Conservation (phyloP, 2,113 vertebrate species). For the Phaetusa simplex region DNA sequence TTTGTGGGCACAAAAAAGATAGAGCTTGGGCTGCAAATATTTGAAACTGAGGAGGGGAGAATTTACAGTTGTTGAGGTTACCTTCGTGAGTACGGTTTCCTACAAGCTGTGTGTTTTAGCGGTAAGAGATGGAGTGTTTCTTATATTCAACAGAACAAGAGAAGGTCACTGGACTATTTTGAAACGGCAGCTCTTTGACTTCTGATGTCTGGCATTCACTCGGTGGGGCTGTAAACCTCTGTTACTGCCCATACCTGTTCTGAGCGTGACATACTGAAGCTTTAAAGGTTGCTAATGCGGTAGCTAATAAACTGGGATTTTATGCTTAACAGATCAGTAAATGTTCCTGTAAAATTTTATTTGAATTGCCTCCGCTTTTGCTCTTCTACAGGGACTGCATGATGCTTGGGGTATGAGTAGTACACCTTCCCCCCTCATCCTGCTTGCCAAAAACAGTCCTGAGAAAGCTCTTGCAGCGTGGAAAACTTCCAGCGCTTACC, state of each 20-base stretch:
- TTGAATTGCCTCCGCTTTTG: not conserved
- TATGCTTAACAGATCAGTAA: not conserved
- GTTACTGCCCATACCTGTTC: not conserved
- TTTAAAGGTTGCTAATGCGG: not conserved
- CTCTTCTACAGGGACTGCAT: accelerated
- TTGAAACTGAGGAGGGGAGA: not conserved
- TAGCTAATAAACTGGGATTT: not conserved
- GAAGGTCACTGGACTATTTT: not conserved
- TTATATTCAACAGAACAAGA: not conserved
- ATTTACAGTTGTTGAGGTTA: not conserved
- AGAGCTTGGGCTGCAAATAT: not conserved
- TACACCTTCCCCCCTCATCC: not conserved
- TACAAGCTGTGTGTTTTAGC: not conserved
- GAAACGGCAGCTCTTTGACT: not conserved
- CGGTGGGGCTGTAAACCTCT: not conserved
- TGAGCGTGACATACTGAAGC: not conserved
- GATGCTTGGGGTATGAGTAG: not conserved
- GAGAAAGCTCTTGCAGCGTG: not conserved
- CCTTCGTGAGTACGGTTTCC: not conserved
- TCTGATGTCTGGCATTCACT: not conserved
- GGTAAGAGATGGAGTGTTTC: not conserved
- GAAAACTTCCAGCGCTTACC: not conserved
- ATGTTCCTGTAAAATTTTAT: not conserved
- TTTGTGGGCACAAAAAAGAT: not conserved
- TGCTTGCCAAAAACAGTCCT: not conserved